These are phyloP conservation scores for Dorcus parallelipipedus DNA, from an alignment of 2,888 invertebrate species.

Conservation along the genomic window DNA sequence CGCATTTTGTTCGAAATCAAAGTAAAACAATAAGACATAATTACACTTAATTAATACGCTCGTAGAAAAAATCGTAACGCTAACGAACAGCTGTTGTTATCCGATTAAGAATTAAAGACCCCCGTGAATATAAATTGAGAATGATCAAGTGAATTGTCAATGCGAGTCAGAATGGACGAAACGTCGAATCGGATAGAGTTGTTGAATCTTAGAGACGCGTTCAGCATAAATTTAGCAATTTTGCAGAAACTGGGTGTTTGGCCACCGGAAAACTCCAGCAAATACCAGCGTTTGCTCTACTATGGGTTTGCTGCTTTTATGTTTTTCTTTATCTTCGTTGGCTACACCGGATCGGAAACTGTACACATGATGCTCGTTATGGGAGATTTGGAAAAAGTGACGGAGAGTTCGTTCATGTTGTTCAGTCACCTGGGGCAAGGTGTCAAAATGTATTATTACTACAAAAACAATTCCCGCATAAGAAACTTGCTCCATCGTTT, in stretches of 20 bases:
- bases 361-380: constrained; percentile 51
- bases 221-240: constrained; percentile 6
- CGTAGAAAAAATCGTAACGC: too few relatives aligned
- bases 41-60: too few relatives aligned
- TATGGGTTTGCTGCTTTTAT: constrained; percentile 8
- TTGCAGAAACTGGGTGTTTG: constrained; percentile 18
- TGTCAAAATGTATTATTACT: constrained; percentile 18
- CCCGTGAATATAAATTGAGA: too few relatives aligned
- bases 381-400: constrained; percentile 34
- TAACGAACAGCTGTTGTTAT: too few relatives aligned
- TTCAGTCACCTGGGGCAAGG: constrained; percentile 31
- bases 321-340: constrained; percentile 38
- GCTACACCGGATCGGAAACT: constrained; percentile 50
- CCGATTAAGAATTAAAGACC: too few relatives aligned
- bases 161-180: too few relatives aligned
- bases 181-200: too few relatives aligned
- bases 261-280: constrained; percentile 12
- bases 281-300: neutral
- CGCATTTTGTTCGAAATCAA: too few relatives aligned
- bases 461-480: constrained; percentile 17
- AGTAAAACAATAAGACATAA: too few relatives aligned
- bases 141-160: too few relatives aligned
- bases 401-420: constrained; percentile 33
- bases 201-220: too few relatives aligned
- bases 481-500: constrained; percentile 18